Evolutionary conservation across 2,888 invertebrate genomes (phyloP), one percentile per base, ranked within the genome.

Genomic region (Alviniconcha strummeri): DNA sequence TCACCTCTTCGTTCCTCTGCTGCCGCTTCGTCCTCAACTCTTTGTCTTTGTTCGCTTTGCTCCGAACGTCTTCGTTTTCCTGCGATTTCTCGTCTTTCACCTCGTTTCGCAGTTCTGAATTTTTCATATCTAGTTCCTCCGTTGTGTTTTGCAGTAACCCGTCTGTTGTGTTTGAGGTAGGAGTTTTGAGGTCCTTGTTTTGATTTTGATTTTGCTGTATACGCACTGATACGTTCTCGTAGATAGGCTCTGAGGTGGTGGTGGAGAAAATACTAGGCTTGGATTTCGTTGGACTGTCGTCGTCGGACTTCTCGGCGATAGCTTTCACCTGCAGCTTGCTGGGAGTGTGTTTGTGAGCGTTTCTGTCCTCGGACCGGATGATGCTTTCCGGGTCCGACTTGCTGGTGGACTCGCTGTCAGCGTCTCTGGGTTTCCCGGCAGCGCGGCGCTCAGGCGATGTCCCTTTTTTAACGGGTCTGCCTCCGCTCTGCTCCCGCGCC

Each of bases 261-360:
- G n/a, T 4, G n/a, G 74, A 75, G 56, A 6, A 7, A 7, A 54
- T 36, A 52, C 11, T 15, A 15, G 78, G 6, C 15, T 60, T 11
- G 13, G 52, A 19, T 36, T 15, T 36, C 52, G 52, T n/a, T 52
- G 57, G 57, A 60, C 64, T 64, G 60, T 80, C 80, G 2, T 81
- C 60, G 74, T 74, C 81, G 6, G 60, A 74, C 55, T 81, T 81
- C 74, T 74, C 72, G 5, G 81, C 81, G 57, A 81, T 72, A 17
- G 74, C 81, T 15, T 72, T 81, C 52, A 74, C 81, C 69, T 81
- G 81, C 56, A 81, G 81, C 15, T 81, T 81, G 57, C 74, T 81
- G 19, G 81, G 81, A 9, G 17, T n/a, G 56, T 77, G 76, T 15
- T 57, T 57, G 19, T n/a, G 19, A 2, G 11, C 5, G 19, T 17